A percentile compares a stretch with the other conserved stretches of the same genome.
Evolutionary conservation across 53 echinoderm and acorn worm species (phyloP).

Genomic region (Temnopleurus reevesii): DNA sequence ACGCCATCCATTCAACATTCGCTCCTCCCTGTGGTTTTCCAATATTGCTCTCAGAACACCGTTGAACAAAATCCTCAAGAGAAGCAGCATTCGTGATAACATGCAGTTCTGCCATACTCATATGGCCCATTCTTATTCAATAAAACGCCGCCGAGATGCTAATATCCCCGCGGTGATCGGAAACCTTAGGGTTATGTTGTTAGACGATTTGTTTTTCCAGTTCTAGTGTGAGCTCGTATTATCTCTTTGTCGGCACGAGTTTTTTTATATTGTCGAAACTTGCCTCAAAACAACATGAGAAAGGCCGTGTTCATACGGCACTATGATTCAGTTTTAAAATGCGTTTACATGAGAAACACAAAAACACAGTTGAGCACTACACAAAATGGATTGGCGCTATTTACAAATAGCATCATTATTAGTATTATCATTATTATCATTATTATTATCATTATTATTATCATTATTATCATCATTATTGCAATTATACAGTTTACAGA

Average conservation of each 20-base stretch:
- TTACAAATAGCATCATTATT: too few relatives aligned
- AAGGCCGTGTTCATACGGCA: too few relatives aligned
- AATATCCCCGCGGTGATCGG: slow-evolving; percentile 32
- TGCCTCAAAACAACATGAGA: too few relatives aligned
- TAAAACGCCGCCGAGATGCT: background rate
- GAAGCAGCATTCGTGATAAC: background rate
- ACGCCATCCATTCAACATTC: background rate
- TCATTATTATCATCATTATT: too few relatives aligned
- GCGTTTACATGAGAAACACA: too few relatives aligned
- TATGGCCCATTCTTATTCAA: background rate
- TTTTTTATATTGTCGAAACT: too few relatives aligned
- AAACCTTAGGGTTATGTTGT: slow-evolving; percentile 27
- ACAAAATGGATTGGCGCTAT: too few relatives aligned
- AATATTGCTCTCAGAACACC: background rate
- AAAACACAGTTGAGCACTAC: too few relatives aligned
- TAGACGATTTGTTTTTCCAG: slow-evolving; percentile 24
- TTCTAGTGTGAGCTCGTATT: slow-evolving; percentile 6
- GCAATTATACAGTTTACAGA: too few relatives aligned
- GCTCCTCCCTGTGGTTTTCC: background rate
- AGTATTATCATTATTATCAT: too few relatives aligned
- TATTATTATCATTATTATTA: too few relatives aligned
- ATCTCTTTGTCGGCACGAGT: background rate
- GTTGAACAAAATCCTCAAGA: background rate
- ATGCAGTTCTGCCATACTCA: background rate
- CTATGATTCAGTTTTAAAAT: too few relatives aligned